These are phyloP conservation scores for Otocyon megalotis DNA, from an alignment of 2,113 vertebrate species.

Conservation along the genomic window DNA sequence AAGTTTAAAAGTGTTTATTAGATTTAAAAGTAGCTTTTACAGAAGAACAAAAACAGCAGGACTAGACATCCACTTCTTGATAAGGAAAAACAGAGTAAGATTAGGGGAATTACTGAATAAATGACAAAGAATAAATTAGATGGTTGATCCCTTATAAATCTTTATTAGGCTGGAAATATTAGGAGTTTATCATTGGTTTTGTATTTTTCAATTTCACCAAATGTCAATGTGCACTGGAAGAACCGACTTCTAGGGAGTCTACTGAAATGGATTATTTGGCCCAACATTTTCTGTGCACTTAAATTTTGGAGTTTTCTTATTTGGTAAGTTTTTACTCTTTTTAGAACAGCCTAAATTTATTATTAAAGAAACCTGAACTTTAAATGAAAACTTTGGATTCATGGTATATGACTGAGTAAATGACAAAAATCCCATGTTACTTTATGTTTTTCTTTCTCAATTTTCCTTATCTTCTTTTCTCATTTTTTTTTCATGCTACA, in stretches of 20 bases:
- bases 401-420: not conserved
- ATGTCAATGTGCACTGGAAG: not conserved
- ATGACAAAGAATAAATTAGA: not conserved
- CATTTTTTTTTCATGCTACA: not conserved
- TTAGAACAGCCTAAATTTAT: slow-evolving; percentile 20
- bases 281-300: slow-evolving; percentile 5
- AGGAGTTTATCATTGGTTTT: not conserved
- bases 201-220: slow-evolving; percentile 33
- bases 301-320: not conserved
- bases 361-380: not conserved
- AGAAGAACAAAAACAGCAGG: not conserved
- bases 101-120: not conserved
- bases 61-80: not conserved
- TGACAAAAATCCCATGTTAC: not conserved
- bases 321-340: not conserved
- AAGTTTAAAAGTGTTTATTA: slow-evolving; percentile 29
- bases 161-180: not conserved
- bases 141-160: not conserved
- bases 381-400: not conserved
- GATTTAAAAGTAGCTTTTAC: not conserved
- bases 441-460: not conserved
- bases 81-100: not conserved
- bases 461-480: not conserved
- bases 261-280: not conserved
- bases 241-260: not conserved